Percentiles rank a stretch among this genome's conserved stretches.
phyloP scores from a whole-genome alignment of 2,888 invertebrate genomes.

The Abrostola triplasia region DNA sequence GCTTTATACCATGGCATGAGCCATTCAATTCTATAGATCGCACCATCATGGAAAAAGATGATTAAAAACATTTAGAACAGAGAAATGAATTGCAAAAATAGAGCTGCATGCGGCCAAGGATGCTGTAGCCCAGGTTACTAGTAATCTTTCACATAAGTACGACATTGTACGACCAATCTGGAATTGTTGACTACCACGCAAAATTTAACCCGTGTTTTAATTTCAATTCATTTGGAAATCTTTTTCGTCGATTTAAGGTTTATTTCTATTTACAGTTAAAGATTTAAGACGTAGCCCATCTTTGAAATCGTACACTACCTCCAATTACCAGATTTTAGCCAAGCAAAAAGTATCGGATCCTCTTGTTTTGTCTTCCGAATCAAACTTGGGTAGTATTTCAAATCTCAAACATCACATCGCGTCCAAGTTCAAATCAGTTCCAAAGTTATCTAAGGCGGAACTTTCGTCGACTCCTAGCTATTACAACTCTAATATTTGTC shows the following conservation, averaged over 20 bases:
- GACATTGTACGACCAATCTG: neutral
- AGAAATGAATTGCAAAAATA: too few relatives aligned
- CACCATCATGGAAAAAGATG: too few relatives aligned
- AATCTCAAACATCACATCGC: constrained; percentile 20
- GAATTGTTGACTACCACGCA: neutral
- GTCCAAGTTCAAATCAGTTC: constrained; percentile 43
- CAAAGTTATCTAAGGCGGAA: constrained; percentile 34
- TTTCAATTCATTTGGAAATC: neutral
- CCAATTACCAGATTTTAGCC: neutral
- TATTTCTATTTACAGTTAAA: neutral
- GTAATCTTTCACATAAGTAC: neutral
- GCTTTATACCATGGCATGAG: too few relatives aligned
- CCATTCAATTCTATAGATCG: too few relatives aligned
- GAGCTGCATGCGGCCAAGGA: neutral
- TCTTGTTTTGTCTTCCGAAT: neutral
- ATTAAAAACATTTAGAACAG: too few relatives aligned
- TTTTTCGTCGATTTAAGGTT: neutral
- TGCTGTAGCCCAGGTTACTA: neutral
- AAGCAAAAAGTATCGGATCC: constrained; percentile 8
- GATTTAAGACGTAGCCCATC: too few relatives aligned
- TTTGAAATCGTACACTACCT: neutral
- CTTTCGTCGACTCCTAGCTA: constrained; percentile 33
- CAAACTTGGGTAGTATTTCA: constrained; percentile 16
- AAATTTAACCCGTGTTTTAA: neutral
- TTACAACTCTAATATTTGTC: constrained; percentile 55